Evolutionary conservation across 2,797 vertebrate genomes (phyloP), one percentile per base, ranked within the genome.

Genomic region (Crocidura indochinensis): DNA sequence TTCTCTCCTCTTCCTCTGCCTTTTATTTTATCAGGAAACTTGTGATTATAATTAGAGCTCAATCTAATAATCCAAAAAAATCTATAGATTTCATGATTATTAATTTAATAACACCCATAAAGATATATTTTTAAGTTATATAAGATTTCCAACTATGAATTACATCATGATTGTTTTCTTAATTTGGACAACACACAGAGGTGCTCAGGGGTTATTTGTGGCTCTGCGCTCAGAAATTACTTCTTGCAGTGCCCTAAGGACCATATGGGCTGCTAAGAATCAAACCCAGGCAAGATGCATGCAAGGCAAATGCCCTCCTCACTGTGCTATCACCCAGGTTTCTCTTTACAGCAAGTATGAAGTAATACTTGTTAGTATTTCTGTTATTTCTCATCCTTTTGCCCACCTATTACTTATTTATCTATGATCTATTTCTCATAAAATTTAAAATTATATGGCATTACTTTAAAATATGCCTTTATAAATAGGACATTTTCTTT

Each of bases 321-420:
- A 38, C 38, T 38, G 38, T 60, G 19, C 10, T 51, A 51, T 51
- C 51, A 10, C 19, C 19, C 22, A 60, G 10, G 19, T 60, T 60
- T 19, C 20, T 26, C 83, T 19, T 22, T n/a, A 65, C 8, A 74
- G 20, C 76, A 68, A 24, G 17, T 71, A 0, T 83, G 12, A 82
- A 85, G 72, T 27, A 44, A 74, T 68, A 49, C 38, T 38, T 4
- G 83, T 77, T 72, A 11, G 46, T 84, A 69, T 67, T 65, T 67
- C 47, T 69, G 78, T 82, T 60, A 83, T 60, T 83, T 60, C 44
- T 91, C 47, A 64, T 44, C 91, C 24, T 47, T 10, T 22, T 77
- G 62, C 6, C 8, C 47, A 20, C 5, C 3, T 3, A 2, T 84
- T 60, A 24, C 89, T 22, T 60, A 38, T 38, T 51, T 44, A 24